These are phyloP conservation scores for Cerceris rybyensis DNA, from an alignment of 2,888 invertebrate genomes.

Conservation along the genomic window DNA sequence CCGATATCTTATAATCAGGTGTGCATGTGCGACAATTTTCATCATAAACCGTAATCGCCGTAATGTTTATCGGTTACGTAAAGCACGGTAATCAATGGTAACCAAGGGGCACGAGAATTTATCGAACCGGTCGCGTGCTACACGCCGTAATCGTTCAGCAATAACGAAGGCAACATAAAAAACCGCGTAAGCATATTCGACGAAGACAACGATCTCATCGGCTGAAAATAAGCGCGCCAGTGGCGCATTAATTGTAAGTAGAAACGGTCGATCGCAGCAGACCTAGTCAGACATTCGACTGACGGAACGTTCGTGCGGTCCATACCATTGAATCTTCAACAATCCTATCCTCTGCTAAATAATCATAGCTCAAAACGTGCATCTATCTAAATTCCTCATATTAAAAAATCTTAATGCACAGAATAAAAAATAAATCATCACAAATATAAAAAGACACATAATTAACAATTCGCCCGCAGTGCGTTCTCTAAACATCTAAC, in stretches of 20 bases:
- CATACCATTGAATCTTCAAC: neutral
- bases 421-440: too few relatives aligned
- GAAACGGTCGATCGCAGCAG: neutral
- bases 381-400: too few relatives aligned
- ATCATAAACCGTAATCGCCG: neutral
- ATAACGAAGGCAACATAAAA: neutral
- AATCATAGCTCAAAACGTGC: too few relatives aligned
- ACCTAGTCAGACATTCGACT: neutral
- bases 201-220: neutral
- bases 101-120: neutral
- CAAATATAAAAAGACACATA: too few relatives aligned
- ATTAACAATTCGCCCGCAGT: too few relatives aligned
- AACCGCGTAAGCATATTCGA: conserved; percentile 4
- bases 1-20: too few relatives aligned
- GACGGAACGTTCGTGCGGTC: neutral
- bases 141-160: neutral
- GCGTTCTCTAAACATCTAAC: too few relatives aligned
- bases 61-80: conserved; percentile 11
- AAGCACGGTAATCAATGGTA: conserved; percentile 13
- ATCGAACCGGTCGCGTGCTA: neutral
- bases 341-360: neutral
- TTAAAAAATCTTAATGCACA: too few relatives aligned
- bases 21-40: neutral
- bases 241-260: neutral
- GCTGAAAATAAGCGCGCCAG: neutral